Evolutionary conservation across 2,797 vertebrate species (phyloP), one percentile per base, ranked within the genome.

Genomic region (Pygocentrus nattereri): DNA sequence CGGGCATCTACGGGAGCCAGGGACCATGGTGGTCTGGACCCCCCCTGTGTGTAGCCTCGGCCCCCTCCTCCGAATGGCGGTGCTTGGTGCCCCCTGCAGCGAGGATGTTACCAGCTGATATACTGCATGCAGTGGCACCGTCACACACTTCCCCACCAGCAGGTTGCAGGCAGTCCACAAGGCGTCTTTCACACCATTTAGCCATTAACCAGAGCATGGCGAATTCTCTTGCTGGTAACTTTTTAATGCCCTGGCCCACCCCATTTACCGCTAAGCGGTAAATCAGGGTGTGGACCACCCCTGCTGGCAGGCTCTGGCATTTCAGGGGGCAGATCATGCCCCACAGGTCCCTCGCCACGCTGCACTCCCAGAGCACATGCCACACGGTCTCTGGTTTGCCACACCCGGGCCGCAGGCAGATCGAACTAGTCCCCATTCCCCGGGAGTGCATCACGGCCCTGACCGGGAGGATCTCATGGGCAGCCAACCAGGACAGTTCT

Each of bases 351-450:
- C 61, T 65, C 6, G 5, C 27, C 2, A 5, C 27, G 0, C 56
- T 61, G 56, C 77, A 79, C 56, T 79, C 77, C 47, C 68, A 79
- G 19, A 84, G 59, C 0, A 16, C 2, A 1, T 84, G 73, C 6
- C 61, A 7, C 27, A 69, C 18, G 6, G 79, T 50, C 47, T 78
- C 74, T 0, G 41, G 72, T 1, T 5, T 12, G 12, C 10, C 44
- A 19, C 78, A 76, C 0, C 58, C 58, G 3, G 8, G 11, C 21
- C 21, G 31, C 12, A 73, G 65, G 72, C 65, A 65, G 4, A 31
- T 44, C 0, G 58, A 5, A 0, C 15, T 44, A 11, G 0, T 21
- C 0, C 30, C 16, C 68, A 61, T 68, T 19, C 56, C 52, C 11
- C 65, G 6, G 30, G 31, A 70, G 54, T 61, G 19, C 52, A 76